Base-by-base conservation (phyloP, 1,140 invertebrate genomes). In the Temnothorax longispinosus region DNA sequence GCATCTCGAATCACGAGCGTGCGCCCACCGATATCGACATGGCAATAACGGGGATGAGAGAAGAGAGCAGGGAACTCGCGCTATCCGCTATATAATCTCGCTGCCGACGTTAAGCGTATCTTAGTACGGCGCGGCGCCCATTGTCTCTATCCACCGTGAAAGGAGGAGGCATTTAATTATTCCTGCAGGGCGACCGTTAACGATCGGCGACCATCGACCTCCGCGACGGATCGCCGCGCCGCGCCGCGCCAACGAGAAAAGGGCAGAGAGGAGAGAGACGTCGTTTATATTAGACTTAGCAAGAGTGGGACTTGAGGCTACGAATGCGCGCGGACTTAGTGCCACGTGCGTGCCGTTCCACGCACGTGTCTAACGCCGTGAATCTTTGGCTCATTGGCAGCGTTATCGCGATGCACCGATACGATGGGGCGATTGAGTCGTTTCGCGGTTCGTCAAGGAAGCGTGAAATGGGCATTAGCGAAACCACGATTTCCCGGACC, bases 151-250 rank as follows among this genome's bases (percentile, higher is more conserved):
- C 47, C 54, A 11, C 7, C 21, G 38, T 44, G 71, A 77, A 58
- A 74, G 58, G 62, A 62, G 54, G 60, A 62, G 72, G 77, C 87
- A 87, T 89, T 91, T 91, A 91, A 91, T 91, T 91, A 92, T 87
- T 88, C 88, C 90, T 87, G 50, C 74, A 88, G 87, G 90, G 47
- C 77, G 50, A n/a, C 47, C 67, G 64, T 71, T 72, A 80, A 87
- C 85, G 54, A 65, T 50, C 58, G 67, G 21, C 54, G 65, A 86
- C 58, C 38, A 78, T 77, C 74, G 82, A 85, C 74, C 82, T 85
- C 56, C n/a, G 32, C 58, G 47, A 65, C 60, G 58, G 44, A 85
- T 76, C 72, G 32, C 5, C 27, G 27, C 27, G 27, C 56, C n/a
- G 32, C 58, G 47, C 54, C 60, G 58, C 71, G 32, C 8, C 41